Evolutionary conservation across 2,888 invertebrate species (phyloP), one percentile per base, ranked within the genome.

Genomic region (Oscheius sp.): DNA sequence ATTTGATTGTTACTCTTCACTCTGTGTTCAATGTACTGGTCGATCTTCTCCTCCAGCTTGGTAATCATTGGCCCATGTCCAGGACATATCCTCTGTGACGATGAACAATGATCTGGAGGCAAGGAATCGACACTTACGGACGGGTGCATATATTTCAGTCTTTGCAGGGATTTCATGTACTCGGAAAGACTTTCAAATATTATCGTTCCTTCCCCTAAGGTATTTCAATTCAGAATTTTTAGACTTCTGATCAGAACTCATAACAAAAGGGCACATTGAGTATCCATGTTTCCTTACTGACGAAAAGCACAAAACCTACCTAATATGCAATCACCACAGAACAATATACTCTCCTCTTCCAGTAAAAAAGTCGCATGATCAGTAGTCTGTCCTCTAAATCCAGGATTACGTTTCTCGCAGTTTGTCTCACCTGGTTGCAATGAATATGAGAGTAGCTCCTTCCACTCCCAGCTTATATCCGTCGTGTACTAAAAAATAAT

Each of bases 151-250:
- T 92, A 90, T 62, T 94, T 90, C 85, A 98, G 94, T 83, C 90
- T 92, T 2, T 94, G 89, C 84, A 99, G 91, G 33, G 96, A 96
- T 42, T 92, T 91, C 94, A 99, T 94, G 88, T 98, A 99, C 71
- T 93, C 93, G 86, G 93, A 92, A 5, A 98, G 91, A 89, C 97
- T 95, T 90, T 97, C 96, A 91, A 99, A 98, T 0, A 96, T 94
- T 0, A 96, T 93, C 0, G 96, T 96, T 1, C 96, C 95, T 90
- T 83, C 83, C 9, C 70, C 70, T 70, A 29, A 58, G 35, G 35
- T 47, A 7, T 63, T 33, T 10, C 3, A 35, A 13, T 62, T 10
- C 32, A 32, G 32, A 37, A 33, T 35, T 37, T 42, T 9, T 57
- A n/a, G 21, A 21, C 21, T 21, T 21, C 21, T 21, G 21, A 21